Percentiles rank a stretch among this genome's conserved stretches.
These are phyloP conservation scores for Dichetophora obliterata DNA, from an alignment of 2,888 invertebrate genomes.

Conservation along the genomic window DNA sequence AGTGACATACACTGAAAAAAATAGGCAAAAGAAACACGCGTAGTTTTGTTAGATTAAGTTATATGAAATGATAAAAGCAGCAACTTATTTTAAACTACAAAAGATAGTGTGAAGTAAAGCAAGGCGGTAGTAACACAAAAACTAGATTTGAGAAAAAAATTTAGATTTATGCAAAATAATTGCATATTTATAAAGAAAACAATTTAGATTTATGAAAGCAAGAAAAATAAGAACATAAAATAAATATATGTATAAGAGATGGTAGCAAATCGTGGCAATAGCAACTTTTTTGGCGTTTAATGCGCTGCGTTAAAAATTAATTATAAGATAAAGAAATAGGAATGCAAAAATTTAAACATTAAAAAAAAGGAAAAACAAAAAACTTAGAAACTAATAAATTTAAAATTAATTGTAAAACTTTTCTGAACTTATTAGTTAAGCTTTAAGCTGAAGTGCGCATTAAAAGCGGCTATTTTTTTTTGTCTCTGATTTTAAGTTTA, in stretches of 20 bases:
- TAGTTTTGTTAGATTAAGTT: conserved; percentile 28
- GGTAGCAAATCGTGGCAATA: conserved; percentile 31
- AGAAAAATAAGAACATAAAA: conserved; percentile 34
- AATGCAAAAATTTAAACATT: background rate
- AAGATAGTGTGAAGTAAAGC: conserved; percentile 33
- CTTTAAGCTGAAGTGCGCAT: conserved; percentile 8
- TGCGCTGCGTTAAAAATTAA: conserved; percentile 12
- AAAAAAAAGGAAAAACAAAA: background rate
- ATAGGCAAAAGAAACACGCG: conserved; percentile 22
- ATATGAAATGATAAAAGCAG: conserved; percentile 36
- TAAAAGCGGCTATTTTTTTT: background rate
- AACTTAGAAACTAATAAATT: background rate
- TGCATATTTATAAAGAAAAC: conserved; percentile 38
- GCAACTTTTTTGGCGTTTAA: conserved; percentile 17
- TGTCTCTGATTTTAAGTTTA: conserved; percentile 37
- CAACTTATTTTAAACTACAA: conserved; percentile 43
- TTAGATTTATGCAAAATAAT: conserved; percentile 31
- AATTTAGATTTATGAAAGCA: conserved; percentile 42
- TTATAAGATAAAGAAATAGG: background rate
- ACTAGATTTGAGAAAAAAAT: conserved; percentile 39
- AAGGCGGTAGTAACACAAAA: conserved; percentile 41
- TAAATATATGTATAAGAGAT: conserved; percentile 46
- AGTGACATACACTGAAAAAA: conserved; percentile 33
- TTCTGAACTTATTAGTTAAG: conserved; percentile 3
- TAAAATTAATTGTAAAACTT: conserved; percentile 9